A percentile compares a stretch with the other conserved stretches of the same genome.
Evolutionary conservation across 2,888 invertebrate species (phyloP).

Genomic region (Campopleginae sp.): DNA sequence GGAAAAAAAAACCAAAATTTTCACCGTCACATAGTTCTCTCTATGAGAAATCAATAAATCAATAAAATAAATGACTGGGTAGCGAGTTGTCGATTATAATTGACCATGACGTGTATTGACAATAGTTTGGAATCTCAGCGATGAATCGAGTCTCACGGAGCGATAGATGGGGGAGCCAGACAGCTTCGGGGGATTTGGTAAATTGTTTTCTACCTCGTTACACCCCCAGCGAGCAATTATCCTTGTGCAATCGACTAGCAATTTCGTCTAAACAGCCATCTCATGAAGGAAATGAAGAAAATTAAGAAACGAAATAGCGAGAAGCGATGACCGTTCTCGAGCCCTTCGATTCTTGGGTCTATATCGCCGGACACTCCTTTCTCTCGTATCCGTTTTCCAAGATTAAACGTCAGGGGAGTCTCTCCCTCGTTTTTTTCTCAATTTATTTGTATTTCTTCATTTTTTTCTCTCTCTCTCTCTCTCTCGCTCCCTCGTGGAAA

Average conservation of each 20-base stretch:
- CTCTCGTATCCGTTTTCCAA: constrained; percentile 46
- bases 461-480: neutral
- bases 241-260: constrained; percentile 15
- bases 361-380: constrained; percentile 29
- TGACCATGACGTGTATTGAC: constrained; percentile 1
- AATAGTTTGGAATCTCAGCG: constrained; percentile 73
- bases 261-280: constrained; percentile 46
- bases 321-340: neutral
- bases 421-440: neutral
- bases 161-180: constrained; percentile 2
- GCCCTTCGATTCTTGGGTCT: neutral
- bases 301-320: constrained; percentile 46
- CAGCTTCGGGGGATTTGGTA: constrained; percentile 23
- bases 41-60: neutral
- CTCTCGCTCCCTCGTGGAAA: neutral
- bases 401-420: constrained; percentile 21
- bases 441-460: neutral
- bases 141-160: constrained; percentile 75
- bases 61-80: neutral
- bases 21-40: too few species aligned
- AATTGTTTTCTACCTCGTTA: constrained; percentile 36
- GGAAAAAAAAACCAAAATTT: too few species aligned
- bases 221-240: constrained; percentile 32
- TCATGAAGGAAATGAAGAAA: constrained; percentile 58
- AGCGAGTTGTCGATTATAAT: neutral